These are phyloP conservation scores for Timandra comae DNA, from an alignment of 2,888 invertebrate genomes.

Conservation along the genomic window DNA sequence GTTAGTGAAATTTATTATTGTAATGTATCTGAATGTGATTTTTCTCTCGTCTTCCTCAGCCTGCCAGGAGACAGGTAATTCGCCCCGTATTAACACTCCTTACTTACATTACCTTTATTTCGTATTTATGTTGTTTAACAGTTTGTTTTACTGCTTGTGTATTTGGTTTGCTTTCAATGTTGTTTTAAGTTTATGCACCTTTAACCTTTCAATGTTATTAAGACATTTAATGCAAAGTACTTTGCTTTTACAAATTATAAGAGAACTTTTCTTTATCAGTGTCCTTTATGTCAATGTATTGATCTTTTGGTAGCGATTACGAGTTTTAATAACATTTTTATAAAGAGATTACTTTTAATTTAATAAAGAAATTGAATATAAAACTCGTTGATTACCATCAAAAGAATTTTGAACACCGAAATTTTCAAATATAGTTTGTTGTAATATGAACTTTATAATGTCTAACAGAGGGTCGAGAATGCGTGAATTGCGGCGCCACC, in stretches of 20 bases:
- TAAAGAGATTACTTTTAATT: no score
- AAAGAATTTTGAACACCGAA: not conserved
- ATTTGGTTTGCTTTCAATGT: slow-evolving; percentile 21
- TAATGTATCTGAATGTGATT: slow-evolving; percentile 76
- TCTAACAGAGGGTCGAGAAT: slow-evolving; percentile 93
- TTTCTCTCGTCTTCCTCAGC: slow-evolving; percentile 75
- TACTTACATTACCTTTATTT: slow-evolving; percentile 19
- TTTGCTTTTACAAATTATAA: not conserved
- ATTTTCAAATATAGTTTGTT: not conserved
- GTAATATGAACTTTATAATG: slow-evolving; percentile 18
- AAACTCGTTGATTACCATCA: slow-evolving; percentile 2
- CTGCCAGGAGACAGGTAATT: slow-evolving; percentile 77
- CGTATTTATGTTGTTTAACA: slow-evolving; percentile 21
- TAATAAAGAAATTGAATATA: no score
- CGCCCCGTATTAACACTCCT: slow-evolving; percentile 27
- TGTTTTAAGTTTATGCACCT: slow-evolving; percentile 13
- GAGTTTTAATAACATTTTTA: no score
- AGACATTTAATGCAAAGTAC: not conserved
- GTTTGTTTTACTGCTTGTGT: slow-evolving; percentile 15
- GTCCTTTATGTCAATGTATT: no score
- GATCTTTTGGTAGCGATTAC: no score
- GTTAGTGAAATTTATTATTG: slow-evolving; percentile 61
- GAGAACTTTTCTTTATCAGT: no score
- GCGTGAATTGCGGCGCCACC: slow-evolving; percentile 99
- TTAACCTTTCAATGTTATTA: not conserved